Conservation (phyloP, 2,888 invertebrate genomes). For the Leucoptera coffeella region DNA sequence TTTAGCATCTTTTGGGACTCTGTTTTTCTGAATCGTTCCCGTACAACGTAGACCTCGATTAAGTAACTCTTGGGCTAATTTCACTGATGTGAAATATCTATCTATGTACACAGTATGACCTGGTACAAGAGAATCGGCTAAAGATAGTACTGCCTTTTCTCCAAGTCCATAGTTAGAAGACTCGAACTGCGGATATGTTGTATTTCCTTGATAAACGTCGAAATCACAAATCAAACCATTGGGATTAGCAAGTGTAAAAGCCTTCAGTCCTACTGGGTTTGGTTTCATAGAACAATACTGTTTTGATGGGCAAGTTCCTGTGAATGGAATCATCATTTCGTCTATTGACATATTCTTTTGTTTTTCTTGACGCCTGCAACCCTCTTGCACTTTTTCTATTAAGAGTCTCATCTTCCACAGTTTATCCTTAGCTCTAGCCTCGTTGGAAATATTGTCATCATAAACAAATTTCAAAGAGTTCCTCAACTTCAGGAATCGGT, state of each 20-base stretch:
- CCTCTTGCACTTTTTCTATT: too few species aligned
- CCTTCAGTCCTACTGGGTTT: too few species aligned
- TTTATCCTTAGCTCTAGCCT: slow-evolving; percentile 4
- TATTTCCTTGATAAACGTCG: slow-evolving; percentile 2
- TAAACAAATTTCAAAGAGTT: slow-evolving; percentile 7
- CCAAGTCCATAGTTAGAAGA: slow-evolving; percentile 1
- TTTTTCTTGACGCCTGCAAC: too few species aligned
- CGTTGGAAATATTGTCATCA: slow-evolving; percentile 5
- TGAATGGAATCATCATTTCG: too few species aligned
- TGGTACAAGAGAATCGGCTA: slow-evolving; percentile 1
- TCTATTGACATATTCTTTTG: too few species aligned
- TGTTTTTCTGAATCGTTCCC: slow-evolving; percentile 1
- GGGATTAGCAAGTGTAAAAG: slow-evolving; percentile 1
- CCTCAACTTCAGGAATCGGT: slow-evolving; percentile 1
- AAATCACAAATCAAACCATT: slow-evolving; percentile 1
- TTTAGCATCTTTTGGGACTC: slow-evolving; percentile 1
- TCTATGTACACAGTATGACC: too few species aligned
- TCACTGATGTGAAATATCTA: slow-evolving; percentile 1
- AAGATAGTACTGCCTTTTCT: slow-evolving; percentile 1
- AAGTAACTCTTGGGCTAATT: not conserved
- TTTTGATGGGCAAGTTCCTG: not conserved
- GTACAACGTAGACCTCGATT: slow-evolving; percentile 1
- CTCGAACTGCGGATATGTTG: slow-evolving; percentile 1
- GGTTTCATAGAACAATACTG: slow-evolving; percentile 1
- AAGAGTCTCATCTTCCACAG: too few species aligned